These are phyloP conservation scores for Drosophila eugracilis DNA, from an alignment of 1,140 invertebrate species.

Conservation along the genomic window DNA sequence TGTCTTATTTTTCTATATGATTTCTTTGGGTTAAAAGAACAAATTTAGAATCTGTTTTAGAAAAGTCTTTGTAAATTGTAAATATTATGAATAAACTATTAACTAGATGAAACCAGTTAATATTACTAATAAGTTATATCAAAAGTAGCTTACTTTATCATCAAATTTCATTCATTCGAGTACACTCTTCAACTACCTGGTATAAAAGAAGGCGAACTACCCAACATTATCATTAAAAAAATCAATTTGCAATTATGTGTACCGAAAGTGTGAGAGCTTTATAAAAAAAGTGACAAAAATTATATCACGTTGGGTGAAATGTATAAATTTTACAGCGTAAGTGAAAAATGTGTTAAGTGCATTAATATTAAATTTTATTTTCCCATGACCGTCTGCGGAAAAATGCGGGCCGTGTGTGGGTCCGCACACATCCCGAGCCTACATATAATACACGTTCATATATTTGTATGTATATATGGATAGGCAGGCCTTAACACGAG, in stretches of 20 bases:
- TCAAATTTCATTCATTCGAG: not conserved
- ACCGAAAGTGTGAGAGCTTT: constrained; percentile 41
- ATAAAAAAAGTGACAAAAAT: constrained; percentile 37
- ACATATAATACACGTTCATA: not conserved
- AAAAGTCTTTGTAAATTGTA: no score
- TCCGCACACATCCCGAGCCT: constrained; percentile 1
- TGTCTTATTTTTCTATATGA: no score
- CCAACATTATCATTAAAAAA: constrained; percentile 68
- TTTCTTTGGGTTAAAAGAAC: no score
- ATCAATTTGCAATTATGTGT: constrained; percentile 76
- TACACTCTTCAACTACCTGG: not conserved
- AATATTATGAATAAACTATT: not conserved
- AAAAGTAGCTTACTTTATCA: not conserved
- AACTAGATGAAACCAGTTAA: not conserved
- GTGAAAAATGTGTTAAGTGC: constrained; percentile 77
- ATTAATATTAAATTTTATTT: constrained; percentile 77
- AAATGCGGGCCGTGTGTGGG: constrained; percentile 41
- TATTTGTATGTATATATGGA: constrained; percentile 4
- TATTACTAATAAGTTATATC: not conserved
- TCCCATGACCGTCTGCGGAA: constrained; percentile 12
- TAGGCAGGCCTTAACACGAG: constrained; percentile 11
- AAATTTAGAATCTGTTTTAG: no score
- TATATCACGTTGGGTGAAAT: constrained; percentile 13
- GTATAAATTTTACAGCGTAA: constrained; percentile 57
- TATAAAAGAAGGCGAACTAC: constrained; percentile 11